phyloP scores from a whole-genome alignment of 1,140 invertebrate species.

The Megalopta genalis region DNA sequence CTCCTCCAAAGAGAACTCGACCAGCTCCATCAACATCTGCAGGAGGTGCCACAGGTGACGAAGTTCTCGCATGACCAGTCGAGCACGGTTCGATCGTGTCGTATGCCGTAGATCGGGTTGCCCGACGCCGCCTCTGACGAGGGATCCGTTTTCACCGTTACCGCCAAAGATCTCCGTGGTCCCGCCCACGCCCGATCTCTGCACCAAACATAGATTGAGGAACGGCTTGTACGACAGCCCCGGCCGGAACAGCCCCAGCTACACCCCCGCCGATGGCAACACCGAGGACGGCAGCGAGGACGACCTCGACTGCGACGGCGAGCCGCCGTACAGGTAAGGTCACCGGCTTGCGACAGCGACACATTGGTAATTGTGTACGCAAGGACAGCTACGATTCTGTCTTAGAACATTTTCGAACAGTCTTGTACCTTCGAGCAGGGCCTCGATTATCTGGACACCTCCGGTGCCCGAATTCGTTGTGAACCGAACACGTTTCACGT shows the following conservation, averaged over 20 bases:
- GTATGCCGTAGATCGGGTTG: slow-evolving; percentile 73
- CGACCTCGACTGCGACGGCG: slow-evolving; percentile 77
- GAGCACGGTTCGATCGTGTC: no score
- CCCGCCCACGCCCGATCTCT: slow-evolving; percentile 86
- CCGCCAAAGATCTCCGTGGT: slow-evolving; percentile 87
- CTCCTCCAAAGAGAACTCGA: slow-evolving; percentile 73
- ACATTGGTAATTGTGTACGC: no score
- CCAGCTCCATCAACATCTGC: slow-evolving; percentile 82
- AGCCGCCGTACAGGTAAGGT: slow-evolving; percentile 79
- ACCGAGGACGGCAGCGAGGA: slow-evolving; percentile 79
- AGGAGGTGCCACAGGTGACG: slow-evolving; percentile 83
- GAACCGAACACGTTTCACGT: no score
- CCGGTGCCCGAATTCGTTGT: no score
- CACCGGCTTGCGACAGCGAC: not conserved
- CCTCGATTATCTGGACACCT: no score
- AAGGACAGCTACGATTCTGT: no score
- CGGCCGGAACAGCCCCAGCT: slow-evolving; percentile 72
- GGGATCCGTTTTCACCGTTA: slow-evolving; percentile 80
- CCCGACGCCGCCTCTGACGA: slow-evolving; percentile 72
- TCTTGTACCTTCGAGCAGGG: no score
- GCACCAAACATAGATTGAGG: slow-evolving; percentile 70
- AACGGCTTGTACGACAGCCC: slow-evolving; percentile 73
- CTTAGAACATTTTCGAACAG: no score
- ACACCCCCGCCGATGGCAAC: slow-evolving; percentile 74
- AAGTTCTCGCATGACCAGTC: no score